Conservation (phyloP, 2,797 vertebrate species). For the Sebastes hubbsi region DNA sequence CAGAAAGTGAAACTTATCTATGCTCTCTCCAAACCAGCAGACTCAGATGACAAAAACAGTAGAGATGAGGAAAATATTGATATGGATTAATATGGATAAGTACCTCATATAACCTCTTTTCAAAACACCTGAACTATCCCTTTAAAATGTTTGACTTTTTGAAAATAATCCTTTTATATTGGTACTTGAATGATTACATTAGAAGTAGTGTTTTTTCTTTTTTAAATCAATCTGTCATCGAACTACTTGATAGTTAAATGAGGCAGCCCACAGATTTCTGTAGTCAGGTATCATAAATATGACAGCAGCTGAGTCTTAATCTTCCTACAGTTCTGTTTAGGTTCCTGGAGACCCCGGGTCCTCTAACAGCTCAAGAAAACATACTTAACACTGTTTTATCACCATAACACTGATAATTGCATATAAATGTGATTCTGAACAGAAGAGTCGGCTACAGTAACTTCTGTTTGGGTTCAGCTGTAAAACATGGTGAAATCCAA, state of each 20-base stretch:
- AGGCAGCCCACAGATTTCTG: background rate
- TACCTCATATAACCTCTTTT: too few species aligned
- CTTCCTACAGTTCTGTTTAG: background rate
- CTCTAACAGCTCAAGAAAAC: background rate
- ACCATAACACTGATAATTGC: background rate
- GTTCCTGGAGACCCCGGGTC: background rate
- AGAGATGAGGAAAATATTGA: too few species aligned
- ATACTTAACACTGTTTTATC: background rate
- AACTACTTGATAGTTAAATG: background rate
- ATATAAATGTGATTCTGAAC: background rate
- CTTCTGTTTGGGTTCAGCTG: background rate
- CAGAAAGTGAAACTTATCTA: too few species aligned
- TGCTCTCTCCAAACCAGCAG: too few species aligned
- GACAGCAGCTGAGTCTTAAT: background rate
- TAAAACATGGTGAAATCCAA: background rate
- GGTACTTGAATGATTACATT: background rate
- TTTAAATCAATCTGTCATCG: background rate
- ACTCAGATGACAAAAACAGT: too few species aligned
- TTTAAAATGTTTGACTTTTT: too few species aligned
- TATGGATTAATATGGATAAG: too few species aligned
- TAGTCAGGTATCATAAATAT: background rate
- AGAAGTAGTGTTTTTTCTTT: background rate
- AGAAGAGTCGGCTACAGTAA: background rate
- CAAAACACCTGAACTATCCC: too few species aligned
- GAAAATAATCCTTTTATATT: background rate